Conservation (phyloP, 2,113 vertebrate species). For the Spilogale gracilis region DNA sequence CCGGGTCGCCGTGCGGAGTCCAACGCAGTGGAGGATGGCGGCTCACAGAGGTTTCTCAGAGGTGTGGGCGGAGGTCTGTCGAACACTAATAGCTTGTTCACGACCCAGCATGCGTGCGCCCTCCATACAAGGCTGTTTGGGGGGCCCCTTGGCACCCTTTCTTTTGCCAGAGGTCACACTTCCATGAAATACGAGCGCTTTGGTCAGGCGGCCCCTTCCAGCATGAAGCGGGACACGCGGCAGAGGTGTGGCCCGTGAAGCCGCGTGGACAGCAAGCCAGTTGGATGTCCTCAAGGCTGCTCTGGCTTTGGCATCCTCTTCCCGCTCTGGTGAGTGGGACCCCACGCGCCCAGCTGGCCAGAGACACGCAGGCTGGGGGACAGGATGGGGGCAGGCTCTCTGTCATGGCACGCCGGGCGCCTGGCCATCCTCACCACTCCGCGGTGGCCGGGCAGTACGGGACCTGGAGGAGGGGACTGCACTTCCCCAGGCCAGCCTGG, state of each 20-base stretch:
- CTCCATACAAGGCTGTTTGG: neutral
- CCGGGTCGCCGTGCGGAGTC: neutral
- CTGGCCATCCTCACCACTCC: no score
- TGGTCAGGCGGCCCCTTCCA: neutral
- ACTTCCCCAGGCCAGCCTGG: neutral
- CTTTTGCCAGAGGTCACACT: neutral
- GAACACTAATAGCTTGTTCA: neutral
- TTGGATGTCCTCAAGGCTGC: neutral
- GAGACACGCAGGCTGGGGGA: neutral
- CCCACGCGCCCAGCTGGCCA: no score
- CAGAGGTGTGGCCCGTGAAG: no score
- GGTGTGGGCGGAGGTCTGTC: neutral
- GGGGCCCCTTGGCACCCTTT: no score
- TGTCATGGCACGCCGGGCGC: accelerated
- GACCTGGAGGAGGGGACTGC: neutral
- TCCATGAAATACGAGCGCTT: neutral
- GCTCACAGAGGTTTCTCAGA: neutral
- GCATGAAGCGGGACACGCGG: neutral
- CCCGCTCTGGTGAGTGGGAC: neutral
- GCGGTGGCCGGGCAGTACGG: no score
- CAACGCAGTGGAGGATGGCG: no score
- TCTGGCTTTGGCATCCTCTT: no score
- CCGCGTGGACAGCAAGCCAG: neutral
- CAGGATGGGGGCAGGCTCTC: neutral
- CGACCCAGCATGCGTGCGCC: no score